Evolutionary conservation across 2,888 invertebrate species (phyloP).

Genomic region (Plebejus argus): DNA sequence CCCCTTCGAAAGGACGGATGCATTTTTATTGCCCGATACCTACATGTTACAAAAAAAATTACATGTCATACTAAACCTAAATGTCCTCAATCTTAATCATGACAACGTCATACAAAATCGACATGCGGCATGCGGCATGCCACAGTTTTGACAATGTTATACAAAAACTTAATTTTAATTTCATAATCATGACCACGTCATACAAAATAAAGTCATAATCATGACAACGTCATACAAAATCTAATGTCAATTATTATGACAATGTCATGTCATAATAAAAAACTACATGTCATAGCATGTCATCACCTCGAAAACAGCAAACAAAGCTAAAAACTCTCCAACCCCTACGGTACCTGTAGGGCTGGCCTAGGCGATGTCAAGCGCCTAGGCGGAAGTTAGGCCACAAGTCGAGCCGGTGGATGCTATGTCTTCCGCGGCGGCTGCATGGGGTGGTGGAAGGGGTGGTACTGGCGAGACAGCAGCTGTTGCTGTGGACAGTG

Average conservation of each 20-base stretch:
- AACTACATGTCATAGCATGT: slow-evolving; percentile 21
- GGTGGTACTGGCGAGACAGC: slow-evolving; percentile 67
- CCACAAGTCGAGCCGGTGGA: slow-evolving; percentile 49
- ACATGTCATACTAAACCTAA: not conserved
- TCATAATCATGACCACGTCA: not conserved
- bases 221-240: not conserved
- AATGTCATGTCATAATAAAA: not conserved
- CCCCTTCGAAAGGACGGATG: slow-evolving; percentile 26
- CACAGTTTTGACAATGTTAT: not conserved
- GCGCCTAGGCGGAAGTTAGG: slow-evolving; percentile 53
- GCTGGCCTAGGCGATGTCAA: slow-evolving; percentile 59
- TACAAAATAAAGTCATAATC: not conserved
- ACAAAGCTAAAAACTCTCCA: slow-evolving; percentile 38
- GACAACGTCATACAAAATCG: not conserved
- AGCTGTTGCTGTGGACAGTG: slow-evolving; percentile 62
- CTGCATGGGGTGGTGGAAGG: slow-evolving; percentile 73
- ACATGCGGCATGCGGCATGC: no score
- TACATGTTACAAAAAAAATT: not conserved
- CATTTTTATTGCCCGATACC: slow-evolving; percentile 23
- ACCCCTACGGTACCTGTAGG: slow-evolving; percentile 42
- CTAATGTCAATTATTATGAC: not conserved
- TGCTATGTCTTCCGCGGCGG: slow-evolving; percentile 62
- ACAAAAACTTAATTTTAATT: not conserved
- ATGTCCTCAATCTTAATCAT: not conserved
- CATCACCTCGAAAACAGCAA: slow-evolving; percentile 7